Base-by-base conservation (phyloP, 1,140 invertebrate species). In the Drosophila busckii region DNA sequence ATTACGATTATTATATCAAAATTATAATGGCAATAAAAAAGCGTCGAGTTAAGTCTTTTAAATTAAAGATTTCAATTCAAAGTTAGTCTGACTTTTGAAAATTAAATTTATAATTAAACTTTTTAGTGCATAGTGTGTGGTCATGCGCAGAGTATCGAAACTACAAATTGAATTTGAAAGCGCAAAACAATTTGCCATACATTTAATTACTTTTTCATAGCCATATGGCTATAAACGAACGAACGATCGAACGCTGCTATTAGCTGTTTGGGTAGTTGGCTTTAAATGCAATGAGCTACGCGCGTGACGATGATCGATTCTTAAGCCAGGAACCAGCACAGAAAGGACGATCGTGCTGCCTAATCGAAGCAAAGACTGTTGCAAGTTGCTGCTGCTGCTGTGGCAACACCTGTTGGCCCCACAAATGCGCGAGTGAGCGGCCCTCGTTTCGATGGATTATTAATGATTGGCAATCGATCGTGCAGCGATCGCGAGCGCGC, bases 391-490 rank as follows among this genome's bases (percentile, higher is more conserved):
- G 20, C 34, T 38, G 35, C 20, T 17, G 26, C 35, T n/a, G n/a
- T 20, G 22, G 34, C 22, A 71, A 80, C 75, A 80, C 75, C 75
- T 80, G 75, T 82, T 80, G 67, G 59, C 48, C 44, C 37, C 59
- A 40, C 50, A 42, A 37, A 61, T 31, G 42, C 40, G 32, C 13
- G 28, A 23, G 22, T 15, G 26, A 28, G 17, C 53, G 60, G 56
- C 45, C 32, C 62, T 80, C 55, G 63, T 76, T 75, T 44, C 69
- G 35, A 80, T 73, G 65, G 52, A 70, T 85, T 80, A 85, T 85
- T 85, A 85, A 85, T 85, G 83, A 78, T 78, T 66, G 60, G 65
- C 76, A 69, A 85, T 85, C 82, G 61, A 85, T 85, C 82, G 75
- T 73, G 45, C 32, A 49, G 41, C 45, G 73, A 71, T 80, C 68